Base-by-base conservation (phyloP, 1,140 invertebrate species). In the Camponotus vicinus region DNA sequence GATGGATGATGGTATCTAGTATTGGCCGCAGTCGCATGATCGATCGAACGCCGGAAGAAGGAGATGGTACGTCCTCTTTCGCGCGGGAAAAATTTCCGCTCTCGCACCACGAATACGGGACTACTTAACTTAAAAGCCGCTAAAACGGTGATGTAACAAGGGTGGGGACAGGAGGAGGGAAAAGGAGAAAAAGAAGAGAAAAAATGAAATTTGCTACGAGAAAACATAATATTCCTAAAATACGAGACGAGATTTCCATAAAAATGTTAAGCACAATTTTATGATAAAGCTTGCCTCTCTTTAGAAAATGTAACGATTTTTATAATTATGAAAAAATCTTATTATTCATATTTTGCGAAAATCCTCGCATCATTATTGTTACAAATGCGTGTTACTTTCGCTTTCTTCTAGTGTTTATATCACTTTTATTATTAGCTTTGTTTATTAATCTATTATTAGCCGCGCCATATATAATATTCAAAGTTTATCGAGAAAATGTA, bases 91-190 rank as follows among this genome's bases (percentile, higher is more conserved):
- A 73, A 73, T 83, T 73, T 61, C 40, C 69, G 79, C 40, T 71
- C 79, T 82, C 79, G 52, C 40, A 40, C 66, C 18, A 34, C 55
- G 34, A 61, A 73, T 55, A 55, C 69, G 79, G 69, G 61, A 73
- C 69, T 83, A 83, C 27, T 73, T 61, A 73, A 73, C 79, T 83
- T 83, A 73, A 83, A 83, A 83, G 79, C 79, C 73, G 77, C 83
- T 89, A 90, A 90, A 85, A 85, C 80, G 84, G 52, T 76, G 83
- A 88, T 82, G 85, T 73, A 37, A 55, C 67, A 73, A 73, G 40
- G 27, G 45, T 45, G 45, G 7, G 1, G 13, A 13, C 32, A 18
- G n/a, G 76, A 6, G 7, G 8, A 45, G 21, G 21, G 40, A 3
- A 32, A n/a, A 15, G 18, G 45, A 34, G 32, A n/a, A 15, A 9